These are phyloP conservation scores for Pseudomyrmex concolor DNA, from an alignment of 1,140 invertebrate genomes.

Conservation along the genomic window DNA sequence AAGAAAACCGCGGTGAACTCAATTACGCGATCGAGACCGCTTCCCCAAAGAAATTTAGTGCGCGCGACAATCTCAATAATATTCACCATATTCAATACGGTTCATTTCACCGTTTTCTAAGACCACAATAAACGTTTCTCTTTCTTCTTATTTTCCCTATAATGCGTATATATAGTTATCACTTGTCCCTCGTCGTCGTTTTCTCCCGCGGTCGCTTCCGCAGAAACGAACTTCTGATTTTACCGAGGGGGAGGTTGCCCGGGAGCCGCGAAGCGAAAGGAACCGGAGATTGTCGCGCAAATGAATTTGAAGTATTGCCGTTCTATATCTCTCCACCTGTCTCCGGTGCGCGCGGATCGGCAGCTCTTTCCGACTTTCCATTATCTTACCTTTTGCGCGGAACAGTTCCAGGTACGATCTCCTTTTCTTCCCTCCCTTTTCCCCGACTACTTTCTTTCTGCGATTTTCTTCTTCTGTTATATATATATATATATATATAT, in stretches of 20 bases:
- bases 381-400: slow-evolving; percentile 64
- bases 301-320: slow-evolving; percentile 77
- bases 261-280: slow-evolving; percentile 54
- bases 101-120: background rate
- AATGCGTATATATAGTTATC: slow-evolving; percentile 33
- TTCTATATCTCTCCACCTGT: slow-evolving; percentile 71
- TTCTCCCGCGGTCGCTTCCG: slow-evolving; percentile 25
- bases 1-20: slow-evolving; percentile 4
- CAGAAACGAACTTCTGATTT: slow-evolving; percentile 67
- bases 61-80: background rate
- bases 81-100: background rate
- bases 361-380: slow-evolving; percentile 67
- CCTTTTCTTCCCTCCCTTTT: background rate
- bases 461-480: slow-evolving; percentile 10
- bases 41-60: slow-evolving; percentile 1
- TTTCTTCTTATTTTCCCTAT: background rate
- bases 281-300: slow-evolving; percentile 75
- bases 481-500: too few species aligned
- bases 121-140: background rate
- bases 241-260: slow-evolving; percentile 33
- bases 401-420: slow-evolving; percentile 27
- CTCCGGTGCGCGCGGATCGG: slow-evolving; percentile 41
- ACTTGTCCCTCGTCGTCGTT: slow-evolving; percentile 22
- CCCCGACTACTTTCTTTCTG: background rate
- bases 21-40: slow-evolving; percentile 24